Conservation (phyloP, 1,140 invertebrate species). For the Lordiphosa collinella region DNA sequence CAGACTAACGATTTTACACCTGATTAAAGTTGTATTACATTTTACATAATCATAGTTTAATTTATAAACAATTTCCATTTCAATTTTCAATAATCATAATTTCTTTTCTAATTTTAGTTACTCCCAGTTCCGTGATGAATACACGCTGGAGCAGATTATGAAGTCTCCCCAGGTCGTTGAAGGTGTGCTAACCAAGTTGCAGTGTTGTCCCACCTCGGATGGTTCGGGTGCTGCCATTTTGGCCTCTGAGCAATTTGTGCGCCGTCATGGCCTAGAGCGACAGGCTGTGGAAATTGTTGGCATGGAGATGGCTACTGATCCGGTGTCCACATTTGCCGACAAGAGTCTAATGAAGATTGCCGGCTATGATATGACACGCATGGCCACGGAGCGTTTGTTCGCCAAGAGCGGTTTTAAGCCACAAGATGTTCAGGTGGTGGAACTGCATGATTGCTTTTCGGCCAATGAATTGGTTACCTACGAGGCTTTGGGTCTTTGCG, state of each 20-base stretch:
- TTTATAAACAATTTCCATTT: no score
- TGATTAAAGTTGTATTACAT: no score
- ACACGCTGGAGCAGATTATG: conserved; percentile 93
- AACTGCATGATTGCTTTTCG: conserved; percentile 99
- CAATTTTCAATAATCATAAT: no score
- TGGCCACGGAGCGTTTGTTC: conserved; percentile 90
- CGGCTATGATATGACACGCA: conserved; percentile 96
- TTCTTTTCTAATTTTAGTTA: conserved; percentile 80
- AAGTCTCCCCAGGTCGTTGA: conserved; percentile 92
- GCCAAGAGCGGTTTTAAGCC: conserved; percentile 88
- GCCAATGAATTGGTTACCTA: conserved; percentile 99
- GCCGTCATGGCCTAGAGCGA: conserved; percentile 87
- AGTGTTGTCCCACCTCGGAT: conserved; percentile 98
- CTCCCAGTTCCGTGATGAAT: conserved; percentile 95
- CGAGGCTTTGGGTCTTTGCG: conserved; percentile 96
- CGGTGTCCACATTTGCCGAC: conserved; percentile 88
- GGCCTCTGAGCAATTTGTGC: conserved; percentile 95
- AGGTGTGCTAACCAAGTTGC: conserved; percentile 95
- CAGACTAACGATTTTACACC: no score
- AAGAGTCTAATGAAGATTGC: conserved; percentile 93
- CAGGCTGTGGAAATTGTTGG: conserved; percentile 96
- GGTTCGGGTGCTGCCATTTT: conserved; percentile 95
- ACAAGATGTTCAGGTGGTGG: conserved; percentile 95
- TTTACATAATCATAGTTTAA: no score
- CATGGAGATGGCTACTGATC: conserved; percentile 98